These are phyloP conservation scores for Barypeithes pellucidus DNA, from an alignment of 2,888 invertebrate species.

Conservation along the genomic window DNA sequence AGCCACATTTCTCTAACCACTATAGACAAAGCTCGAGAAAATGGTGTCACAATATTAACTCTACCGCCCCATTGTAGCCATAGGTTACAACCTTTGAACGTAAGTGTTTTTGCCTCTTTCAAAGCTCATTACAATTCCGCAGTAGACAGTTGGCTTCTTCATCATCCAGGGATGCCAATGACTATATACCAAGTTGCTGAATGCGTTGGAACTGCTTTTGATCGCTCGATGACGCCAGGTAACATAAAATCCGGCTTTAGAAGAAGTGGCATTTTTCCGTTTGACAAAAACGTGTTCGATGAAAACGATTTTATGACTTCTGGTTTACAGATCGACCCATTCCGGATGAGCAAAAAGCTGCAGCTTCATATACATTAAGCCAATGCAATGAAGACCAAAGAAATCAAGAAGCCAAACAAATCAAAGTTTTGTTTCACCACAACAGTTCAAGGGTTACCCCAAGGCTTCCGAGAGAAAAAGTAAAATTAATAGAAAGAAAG, in stretches of 20 bases:
- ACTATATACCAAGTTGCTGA: slow-evolving; percentile 67
- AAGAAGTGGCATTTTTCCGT: slow-evolving; percentile 62
- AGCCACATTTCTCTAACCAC: background rate
- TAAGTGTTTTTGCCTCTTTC: background rate
- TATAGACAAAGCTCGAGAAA: background rate
- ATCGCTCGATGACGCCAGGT: slow-evolving; percentile 62
- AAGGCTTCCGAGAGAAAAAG: slow-evolving; percentile 43
- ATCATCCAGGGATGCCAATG: slow-evolving; percentile 63
- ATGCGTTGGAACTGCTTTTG: slow-evolving; percentile 63
- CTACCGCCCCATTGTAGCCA: background rate
- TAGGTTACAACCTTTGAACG: background rate
- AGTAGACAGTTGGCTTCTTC: slow-evolving; percentile 63
- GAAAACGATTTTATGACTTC: slow-evolving; percentile 44
- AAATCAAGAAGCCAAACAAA: background rate
- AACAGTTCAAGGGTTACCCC: slow-evolving; percentile 39
- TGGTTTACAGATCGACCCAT: slow-evolving; percentile 42
- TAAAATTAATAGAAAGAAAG: slow-evolving; percentile 37
- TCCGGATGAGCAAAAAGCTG: background rate
- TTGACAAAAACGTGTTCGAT: slow-evolving; percentile 46
- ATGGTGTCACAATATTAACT: background rate
- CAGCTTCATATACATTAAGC: background rate
- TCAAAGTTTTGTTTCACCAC: slow-evolving; percentile 31
- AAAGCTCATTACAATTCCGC: slow-evolving; percentile 31
- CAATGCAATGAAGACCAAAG: background rate
- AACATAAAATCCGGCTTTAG: slow-evolving; percentile 65